A percentile compares a stretch with the other conserved stretches of the same genome.
These are phyloP conservation scores for Magallana ariakensis DNA, from an alignment of 1,140 invertebrate species.

Conservation along the genomic window DNA sequence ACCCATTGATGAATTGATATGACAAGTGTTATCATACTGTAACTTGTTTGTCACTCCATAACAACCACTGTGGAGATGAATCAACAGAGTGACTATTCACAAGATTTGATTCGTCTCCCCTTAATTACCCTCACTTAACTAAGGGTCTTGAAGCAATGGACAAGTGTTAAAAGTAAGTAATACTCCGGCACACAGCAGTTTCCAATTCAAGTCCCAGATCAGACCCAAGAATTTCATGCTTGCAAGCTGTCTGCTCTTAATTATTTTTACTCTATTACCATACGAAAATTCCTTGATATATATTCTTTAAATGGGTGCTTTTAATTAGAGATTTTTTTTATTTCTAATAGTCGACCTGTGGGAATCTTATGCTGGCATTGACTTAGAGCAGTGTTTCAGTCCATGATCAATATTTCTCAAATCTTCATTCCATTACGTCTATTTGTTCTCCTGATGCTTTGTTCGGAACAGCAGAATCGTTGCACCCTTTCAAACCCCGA, in stretches of 20 bases:
- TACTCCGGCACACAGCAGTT: background rate
- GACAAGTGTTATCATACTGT: background rate
- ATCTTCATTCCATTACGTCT: background rate
- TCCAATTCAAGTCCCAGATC: background rate
- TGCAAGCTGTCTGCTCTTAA: background rate
- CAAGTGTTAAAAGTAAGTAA: background rate
- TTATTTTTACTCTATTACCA: background rate
- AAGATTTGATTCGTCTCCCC: background rate
- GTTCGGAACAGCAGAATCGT: background rate
- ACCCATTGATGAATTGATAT: background rate
- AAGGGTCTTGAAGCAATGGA: background rate
- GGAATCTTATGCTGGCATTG: background rate
- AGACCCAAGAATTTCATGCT: background rate
- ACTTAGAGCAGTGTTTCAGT: background rate
- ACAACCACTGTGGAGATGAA: background rate
- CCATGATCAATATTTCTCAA: conserved; percentile 2
- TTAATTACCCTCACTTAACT: background rate
- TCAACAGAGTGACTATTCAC: background rate
- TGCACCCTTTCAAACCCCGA: background rate
- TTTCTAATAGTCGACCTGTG: too few species aligned
- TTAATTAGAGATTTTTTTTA: background rate
- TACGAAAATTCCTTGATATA: background rate
- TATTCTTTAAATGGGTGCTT: background rate
- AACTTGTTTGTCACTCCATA: background rate
- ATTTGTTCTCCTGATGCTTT: conserved; percentile 6